A percentile compares a stretch with the other conserved stretches of the same genome.
Conservation (phyloP, 2,888 invertebrate genomes). For the Hirtodrosophila cameraria region DNA sequence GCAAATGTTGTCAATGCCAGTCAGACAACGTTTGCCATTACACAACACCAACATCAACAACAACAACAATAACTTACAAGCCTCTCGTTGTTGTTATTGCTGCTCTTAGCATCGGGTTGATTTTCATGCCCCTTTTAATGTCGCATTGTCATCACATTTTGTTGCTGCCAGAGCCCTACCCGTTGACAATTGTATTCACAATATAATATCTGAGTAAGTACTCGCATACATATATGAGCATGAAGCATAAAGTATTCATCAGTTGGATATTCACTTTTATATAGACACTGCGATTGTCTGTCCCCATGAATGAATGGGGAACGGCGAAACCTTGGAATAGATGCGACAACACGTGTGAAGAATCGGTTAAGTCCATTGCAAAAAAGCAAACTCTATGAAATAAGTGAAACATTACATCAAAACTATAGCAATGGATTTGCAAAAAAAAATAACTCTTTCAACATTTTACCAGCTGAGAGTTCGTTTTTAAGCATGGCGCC, state of each 20-base stretch:
- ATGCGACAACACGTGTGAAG: conserved; percentile 50
- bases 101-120: conserved; percentile 39
- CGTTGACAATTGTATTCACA: conserved; percentile 34
- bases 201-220: not conserved
- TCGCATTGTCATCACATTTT: conserved; percentile 75
- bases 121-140: conserved; percentile 68
- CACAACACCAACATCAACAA: conserved; percentile 55
- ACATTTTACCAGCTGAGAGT: too few species aligned
- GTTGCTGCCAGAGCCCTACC: too few species aligned
- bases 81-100: conserved; percentile 9
- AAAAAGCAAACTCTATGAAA: conserved; percentile 8
- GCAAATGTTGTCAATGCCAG: conserved; percentile 61
- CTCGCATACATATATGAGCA: not conserved
- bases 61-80: conserved; percentile 22
- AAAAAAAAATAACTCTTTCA: too few species aligned
- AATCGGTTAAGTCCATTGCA: conserved; percentile 33
- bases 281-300: conserved; percentile 31
- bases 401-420: conserved; percentile 17
- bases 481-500: too few species aligned
- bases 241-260: conserved; percentile 19
- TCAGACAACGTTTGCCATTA: conserved; percentile 58
- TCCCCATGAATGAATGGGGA: conserved; percentile 27
- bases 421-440: too few species aligned
- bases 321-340: conserved; percentile 29
- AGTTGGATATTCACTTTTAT: conserved; percentile 17